These are phyloP conservation scores for Oncorhynchus keta DNA, from an alignment of 2,113 vertebrate genomes.

Conservation along the genomic window DNA sequence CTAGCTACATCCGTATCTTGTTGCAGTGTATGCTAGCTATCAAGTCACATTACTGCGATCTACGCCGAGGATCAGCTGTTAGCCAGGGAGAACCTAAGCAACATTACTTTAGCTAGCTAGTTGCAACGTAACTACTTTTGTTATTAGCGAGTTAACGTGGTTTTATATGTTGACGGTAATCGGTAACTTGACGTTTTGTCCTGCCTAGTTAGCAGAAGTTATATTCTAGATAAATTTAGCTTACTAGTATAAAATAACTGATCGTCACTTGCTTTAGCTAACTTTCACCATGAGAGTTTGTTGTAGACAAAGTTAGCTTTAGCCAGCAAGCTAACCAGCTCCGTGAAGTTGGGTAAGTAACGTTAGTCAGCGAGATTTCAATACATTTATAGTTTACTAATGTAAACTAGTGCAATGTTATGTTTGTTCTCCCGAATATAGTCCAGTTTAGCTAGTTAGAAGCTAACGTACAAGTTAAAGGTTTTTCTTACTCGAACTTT, in stretches of 20 bases:
- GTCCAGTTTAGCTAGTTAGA: neutral
- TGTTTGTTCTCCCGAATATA: neutral
- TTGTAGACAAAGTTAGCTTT: neutral
- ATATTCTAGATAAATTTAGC: neutral
- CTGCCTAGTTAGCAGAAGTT: slow-evolving; percentile 5
- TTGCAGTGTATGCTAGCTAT: neutral
- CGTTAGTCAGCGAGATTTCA: neutral
- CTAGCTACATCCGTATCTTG: slow-evolving; percentile 37
- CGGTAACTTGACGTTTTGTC: neutral
- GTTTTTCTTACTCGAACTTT: neutral
- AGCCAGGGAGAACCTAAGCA: slow-evolving; percentile 44
- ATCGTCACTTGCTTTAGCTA: neutral
- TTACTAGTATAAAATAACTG: neutral
- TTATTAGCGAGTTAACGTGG: neutral
- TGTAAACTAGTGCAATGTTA: neutral
- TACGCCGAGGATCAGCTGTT: slow-evolving; percentile 64
- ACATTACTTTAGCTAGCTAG: slow-evolving; percentile 51
- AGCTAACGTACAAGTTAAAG: neutral
- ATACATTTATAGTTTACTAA: neutral
- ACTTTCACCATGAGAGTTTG: neutral
- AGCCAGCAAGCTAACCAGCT: neutral
- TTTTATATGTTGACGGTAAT: neutral
- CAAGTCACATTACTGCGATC: neutral
- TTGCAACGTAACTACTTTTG: neutral
- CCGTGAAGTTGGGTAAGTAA: neutral